Base-by-base conservation (phyloP, 1,140 invertebrate species). In the Drosophila repletoides region DNA sequence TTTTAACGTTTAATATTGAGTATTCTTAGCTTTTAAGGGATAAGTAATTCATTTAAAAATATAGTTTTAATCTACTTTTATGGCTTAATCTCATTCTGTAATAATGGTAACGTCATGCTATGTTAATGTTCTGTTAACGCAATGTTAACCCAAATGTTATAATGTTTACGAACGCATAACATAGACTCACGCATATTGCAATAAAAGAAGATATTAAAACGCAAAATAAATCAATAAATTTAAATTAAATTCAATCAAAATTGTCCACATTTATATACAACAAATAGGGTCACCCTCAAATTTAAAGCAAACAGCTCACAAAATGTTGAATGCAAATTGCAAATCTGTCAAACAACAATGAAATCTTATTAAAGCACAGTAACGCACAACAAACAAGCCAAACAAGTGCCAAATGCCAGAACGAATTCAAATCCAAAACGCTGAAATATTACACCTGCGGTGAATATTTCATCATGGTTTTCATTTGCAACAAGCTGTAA, bases 391-490 rank as follows among this genome's bases (percentile, higher is more conserved):
- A 24, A 9, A 10, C 22, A 15, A 15, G n/a, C n/a, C n/a, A 6
- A 19, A 38, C 6, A 46, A 45, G 29, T 65, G 52, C 59, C 59
- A 70, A 70, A 63, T 63, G 63, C 34, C 74, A 46, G 24, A 29
- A 21, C 22, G 45, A 79, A 79, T 84, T 84, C 72, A 74, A 83
- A 84, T 83, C 70, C 45, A 79, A 64, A 71, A 84, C 58, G 65
- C 58, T 84, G 58, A 79, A 74, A 83, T 84, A 84, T 86, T 74
- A 81, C 80, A 84, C 79, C 79, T 64, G 52, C 52, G 74, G 74
- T 76, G 74, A 84, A 84, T 71, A 84, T 74, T 71, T 73, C 74
- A 71, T 75, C 64, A 64, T 67, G 34, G 28, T 10, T n/a, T 68
- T 69, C 52, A 69, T 65, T 73, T 59, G 55, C 63, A 29, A 67